Base-by-base conservation (phyloP, 2,113 vertebrate genomes). In the Ammospiza nelsoni region DNA sequence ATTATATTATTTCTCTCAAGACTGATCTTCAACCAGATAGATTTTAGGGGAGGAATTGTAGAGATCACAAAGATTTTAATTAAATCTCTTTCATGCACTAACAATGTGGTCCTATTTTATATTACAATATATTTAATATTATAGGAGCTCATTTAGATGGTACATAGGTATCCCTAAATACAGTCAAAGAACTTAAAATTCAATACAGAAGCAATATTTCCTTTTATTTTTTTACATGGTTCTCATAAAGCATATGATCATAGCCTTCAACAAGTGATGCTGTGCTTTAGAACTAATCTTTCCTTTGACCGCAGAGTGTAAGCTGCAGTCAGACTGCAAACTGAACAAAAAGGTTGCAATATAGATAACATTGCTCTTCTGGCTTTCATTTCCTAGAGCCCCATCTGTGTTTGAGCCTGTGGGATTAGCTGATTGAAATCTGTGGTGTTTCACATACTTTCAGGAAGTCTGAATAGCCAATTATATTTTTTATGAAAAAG, bases 221-320 rank as follows among this genome's bases (percentile, higher is more conserved):
- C 3, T 84, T 95, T 89, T 35, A 33, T 72, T 80, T 84, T 86
- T 88, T 78, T 19, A 58, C 18, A 67, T 86, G 23, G 3, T 67
- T 87, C 16, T 71, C 54, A 46, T 63, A 80, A 80, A 92, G 72
- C 44, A 22, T 69, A 55, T 44, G 41, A 81, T 78, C 51, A 66
- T 52, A 89, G 57, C 19, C 59, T 93, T 92, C 65, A 90, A 21
- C 61, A 90, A 84, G 21, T 48, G 46, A 71, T 72, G 72, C 86
- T 97, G 92, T 93, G 89, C 91, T 90, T 97, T 92, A 92, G 76
- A 96, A 90, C 43, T 89, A 78, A 57, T 55, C 83, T 92, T 93
- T 39, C 55, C 43, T 89, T 81, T 94, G 57, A 91, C 52, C 54
- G 0, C 52, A 57, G 41, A 79, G 39, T 61, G 22, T 92, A 89